phyloP scores from a whole-genome alignment of 2,888 invertebrate genomes.

The Melieria crassipennis region DNA sequence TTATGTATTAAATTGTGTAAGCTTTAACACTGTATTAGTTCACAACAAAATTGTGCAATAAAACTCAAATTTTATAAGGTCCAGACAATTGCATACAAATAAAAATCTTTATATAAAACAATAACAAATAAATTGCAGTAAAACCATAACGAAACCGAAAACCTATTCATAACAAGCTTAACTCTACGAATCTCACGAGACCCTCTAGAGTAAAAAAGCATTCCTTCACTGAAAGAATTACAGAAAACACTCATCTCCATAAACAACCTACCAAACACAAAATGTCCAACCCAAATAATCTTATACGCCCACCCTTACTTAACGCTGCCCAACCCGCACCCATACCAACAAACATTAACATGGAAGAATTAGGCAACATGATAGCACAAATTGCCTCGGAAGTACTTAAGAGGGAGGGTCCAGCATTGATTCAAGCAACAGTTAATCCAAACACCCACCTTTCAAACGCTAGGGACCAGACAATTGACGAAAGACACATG shows the following conservation, averaged over 20 bases:
- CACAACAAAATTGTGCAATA: not conserved
- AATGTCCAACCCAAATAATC: not conserved
- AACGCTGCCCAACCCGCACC: conserved; percentile 1
- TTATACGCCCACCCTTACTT: not conserved
- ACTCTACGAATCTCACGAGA: not conserved
- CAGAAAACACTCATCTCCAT: not conserved
- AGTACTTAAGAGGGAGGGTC: not conserved
- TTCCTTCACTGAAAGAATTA: too few relatives aligned
- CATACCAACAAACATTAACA: not conserved
- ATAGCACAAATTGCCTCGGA: conserved; percentile 2
- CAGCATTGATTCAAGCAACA: not conserved
- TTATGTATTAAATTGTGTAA: not conserved
- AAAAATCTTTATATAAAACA: not conserved
- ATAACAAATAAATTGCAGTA: not conserved
- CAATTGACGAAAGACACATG: conserved; percentile 6
- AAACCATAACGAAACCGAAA: not conserved
- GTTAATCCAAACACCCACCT: not conserved
- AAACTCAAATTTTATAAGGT: not conserved
- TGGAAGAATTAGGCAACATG: not conserved
- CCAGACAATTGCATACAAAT: not conserved
- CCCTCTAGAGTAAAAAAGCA: too few relatives aligned
- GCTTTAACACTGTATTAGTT: not conserved
- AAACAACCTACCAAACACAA: not conserved
- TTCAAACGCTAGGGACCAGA: not conserved
- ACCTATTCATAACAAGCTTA: not conserved